Evolutionary conservation across 2,888 invertebrate species (phyloP), one percentile per base, ranked within the genome.

Genomic region (Thalpophila matura): DNA sequence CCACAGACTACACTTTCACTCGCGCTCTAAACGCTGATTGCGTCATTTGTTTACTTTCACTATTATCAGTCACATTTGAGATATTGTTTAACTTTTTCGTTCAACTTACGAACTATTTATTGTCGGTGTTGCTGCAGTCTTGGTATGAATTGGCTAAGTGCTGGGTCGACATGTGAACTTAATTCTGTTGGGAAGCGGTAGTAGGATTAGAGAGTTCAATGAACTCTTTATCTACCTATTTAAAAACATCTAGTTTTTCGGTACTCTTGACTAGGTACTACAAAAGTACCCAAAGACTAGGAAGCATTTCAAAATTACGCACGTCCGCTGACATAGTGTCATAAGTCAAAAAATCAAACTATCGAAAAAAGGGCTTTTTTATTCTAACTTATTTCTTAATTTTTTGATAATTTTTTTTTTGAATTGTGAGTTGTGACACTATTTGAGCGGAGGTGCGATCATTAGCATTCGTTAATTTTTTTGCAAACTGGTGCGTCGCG

Each of bases 1-100:
- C 65, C 51, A 65, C 64, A 78, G 84, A 91, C 90, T 91, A 85
- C 79, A 90, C 90, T 91, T 91, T 91, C 91, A 89, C 91, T 84
- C 46, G 69, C 65, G 62, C 45, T 81, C 43, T 72, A 54, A 65
- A 61, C 70, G 61, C 61, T 73, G 64, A 74, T 89, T 89, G 79
- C 86, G 84, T 86, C 83, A 83, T 85, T 78, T 82, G 82, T 82
- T 78, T 81, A 83, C 85, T 86, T 86, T 86, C 86, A 81, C 85
- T 80, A 62, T 64, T 62, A 77, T 76, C 77, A 71, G 61, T 67
- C 73, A 78, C 63, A 69, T 77, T 75, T 37, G 60, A 64, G 62
- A 65, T 67, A 46, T 45, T 71, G 49, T 76, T 46, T 51, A 57
- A 53, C 47, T 65, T 63, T 62, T 49, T 50, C 31, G 12, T 62